Evolutionary conservation across 2,113 vertebrate species (phyloP).

Genomic region (Oryzias woworae): DNA sequence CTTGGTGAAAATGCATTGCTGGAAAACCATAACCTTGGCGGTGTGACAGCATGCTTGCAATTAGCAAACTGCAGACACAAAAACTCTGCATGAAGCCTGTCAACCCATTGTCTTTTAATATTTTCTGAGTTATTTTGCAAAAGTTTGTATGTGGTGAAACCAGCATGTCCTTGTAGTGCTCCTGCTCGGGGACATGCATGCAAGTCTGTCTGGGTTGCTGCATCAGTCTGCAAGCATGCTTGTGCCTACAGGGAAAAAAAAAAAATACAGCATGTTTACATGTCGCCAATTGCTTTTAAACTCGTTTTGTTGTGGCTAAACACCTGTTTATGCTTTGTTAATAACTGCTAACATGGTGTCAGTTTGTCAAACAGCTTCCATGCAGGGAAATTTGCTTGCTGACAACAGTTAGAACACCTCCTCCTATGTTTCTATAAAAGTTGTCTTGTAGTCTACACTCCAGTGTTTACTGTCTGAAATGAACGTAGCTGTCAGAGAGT

Average conservation of each 20-base stretch:
- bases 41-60: conserved; percentile 55
- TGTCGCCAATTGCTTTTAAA: conserved; percentile 24
- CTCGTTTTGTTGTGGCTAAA: conserved; percentile 57
- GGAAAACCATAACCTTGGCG: conserved; percentile 47
- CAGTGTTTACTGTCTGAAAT: too few relatives aligned
- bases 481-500: too few relatives aligned
- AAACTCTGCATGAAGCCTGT: conserved; percentile 46
- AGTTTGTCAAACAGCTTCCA: conserved; percentile 66
- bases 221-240: not conserved
- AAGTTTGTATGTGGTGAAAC: conserved; percentile 4
- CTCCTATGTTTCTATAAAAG: too few relatives aligned
- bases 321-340: conserved; percentile 66
- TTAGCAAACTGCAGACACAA: conserved; percentile 45
- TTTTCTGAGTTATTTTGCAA: conserved; percentile 31
- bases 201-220: not conserved
- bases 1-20: conserved; percentile 29
- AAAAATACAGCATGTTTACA: conserved; percentile 8
- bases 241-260: conserved; percentile 29
- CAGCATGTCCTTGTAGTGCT: conserved; percentile 7
- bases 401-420: conserved; percentile 42
- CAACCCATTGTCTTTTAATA: conserved; percentile 36
- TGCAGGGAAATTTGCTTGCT: conserved; percentile 47
- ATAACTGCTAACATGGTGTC: conserved; percentile 72
- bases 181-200: not conserved
- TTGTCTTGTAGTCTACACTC: too few relatives aligned